Evolutionary conservation across 2,888 invertebrate genomes (phyloP).

Genomic region (Conomelus anceps): DNA sequence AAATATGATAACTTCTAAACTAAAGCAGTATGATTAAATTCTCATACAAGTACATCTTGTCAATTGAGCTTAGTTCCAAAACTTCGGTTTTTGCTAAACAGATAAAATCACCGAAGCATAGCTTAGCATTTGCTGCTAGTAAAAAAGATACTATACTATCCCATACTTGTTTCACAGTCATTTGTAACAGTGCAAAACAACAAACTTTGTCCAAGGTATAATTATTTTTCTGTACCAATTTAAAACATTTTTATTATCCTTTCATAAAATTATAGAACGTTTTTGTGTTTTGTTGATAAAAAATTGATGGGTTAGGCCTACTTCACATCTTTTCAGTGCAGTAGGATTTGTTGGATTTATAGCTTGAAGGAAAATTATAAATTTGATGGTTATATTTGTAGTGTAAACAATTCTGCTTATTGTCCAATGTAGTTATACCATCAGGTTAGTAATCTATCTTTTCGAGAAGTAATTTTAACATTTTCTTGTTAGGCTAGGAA

Average conservation of each 20-base stretch:
- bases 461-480: too few relatives aligned
- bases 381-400: too few relatives aligned
- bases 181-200: constrained; percentile 10
- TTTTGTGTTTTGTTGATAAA: too few relatives aligned
- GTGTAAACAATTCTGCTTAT: too few relatives aligned
- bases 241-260: background rate
- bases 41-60: background rate
- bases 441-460: too few relatives aligned
- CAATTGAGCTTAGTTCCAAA: background rate
- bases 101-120: constrained; percentile 14
- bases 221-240: background rate
- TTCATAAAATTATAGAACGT: too few relatives aligned
- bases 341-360: too few relatives aligned
- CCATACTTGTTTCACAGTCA: constrained; percentile 23
- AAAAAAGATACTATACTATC: constrained; percentile 20
- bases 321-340: too few relatives aligned
- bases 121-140: constrained; percentile 18
- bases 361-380: too few relatives aligned
- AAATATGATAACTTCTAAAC: background rate
- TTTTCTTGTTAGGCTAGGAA: too few relatives aligned
- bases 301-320: too few relatives aligned
- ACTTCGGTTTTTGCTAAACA: background rate
- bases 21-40: background rate
- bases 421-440: too few relatives aligned
- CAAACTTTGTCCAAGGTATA: constrained; percentile 21